A percentile compares a stretch with the other conserved stretches of the same genome.
These are phyloP conservation scores for Halcyon smyrnensis DNA, from an alignment of 2,797 vertebrate genomes.

Conservation along the genomic window DNA sequence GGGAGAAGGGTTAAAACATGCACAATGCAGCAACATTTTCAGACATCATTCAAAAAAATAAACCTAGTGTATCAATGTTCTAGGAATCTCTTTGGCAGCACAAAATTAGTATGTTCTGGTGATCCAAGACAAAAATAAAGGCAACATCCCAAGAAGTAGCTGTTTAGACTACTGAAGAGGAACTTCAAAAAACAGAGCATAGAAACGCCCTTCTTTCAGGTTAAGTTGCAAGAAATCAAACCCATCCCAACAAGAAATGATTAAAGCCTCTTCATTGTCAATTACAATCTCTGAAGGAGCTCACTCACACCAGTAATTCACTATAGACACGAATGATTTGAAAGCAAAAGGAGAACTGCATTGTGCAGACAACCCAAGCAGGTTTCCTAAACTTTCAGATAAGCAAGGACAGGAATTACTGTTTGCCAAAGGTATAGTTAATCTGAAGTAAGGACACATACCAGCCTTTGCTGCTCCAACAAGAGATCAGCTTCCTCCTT, in stretches of 20 bases:
- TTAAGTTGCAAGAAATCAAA: not conserved
- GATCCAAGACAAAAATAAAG: slow-evolving; percentile 82
- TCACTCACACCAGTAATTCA: not conserved
- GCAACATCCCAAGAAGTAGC: slow-evolving; percentile 65
- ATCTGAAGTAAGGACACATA: slow-evolving; percentile 76
- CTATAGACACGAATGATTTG: slow-evolving; percentile 10
- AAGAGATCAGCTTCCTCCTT: slow-evolving; percentile 98
- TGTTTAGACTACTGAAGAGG: slow-evolving; percentile 29
- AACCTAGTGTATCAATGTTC: slow-evolving; percentile 57
- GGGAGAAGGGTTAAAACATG: slow-evolving; percentile 88
- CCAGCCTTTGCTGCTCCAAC: slow-evolving; percentile 97
- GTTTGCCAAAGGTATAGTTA: slow-evolving; percentile 41
- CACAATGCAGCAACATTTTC: slow-evolving; percentile 81
- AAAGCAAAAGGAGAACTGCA: slow-evolving; percentile 46
- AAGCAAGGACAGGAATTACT: slow-evolving; percentile 42
- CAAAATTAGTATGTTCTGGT: slow-evolving; percentile 90
- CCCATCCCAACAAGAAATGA: not conserved
- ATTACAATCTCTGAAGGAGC: not conserved
- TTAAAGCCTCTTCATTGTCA: not conserved
- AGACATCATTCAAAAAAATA: slow-evolving; percentile 75
- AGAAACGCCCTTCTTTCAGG: slow-evolving; percentile 11
- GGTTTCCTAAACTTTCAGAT: slow-evolving; percentile 43
- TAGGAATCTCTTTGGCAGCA: slow-evolving; percentile 69
- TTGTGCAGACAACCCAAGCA: slow-evolving; percentile 55
- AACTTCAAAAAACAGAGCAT: slow-evolving; percentile 42